Conservation (phyloP, 2,797 vertebrate genomes). For the Bovichtus diacanthus region DNA sequence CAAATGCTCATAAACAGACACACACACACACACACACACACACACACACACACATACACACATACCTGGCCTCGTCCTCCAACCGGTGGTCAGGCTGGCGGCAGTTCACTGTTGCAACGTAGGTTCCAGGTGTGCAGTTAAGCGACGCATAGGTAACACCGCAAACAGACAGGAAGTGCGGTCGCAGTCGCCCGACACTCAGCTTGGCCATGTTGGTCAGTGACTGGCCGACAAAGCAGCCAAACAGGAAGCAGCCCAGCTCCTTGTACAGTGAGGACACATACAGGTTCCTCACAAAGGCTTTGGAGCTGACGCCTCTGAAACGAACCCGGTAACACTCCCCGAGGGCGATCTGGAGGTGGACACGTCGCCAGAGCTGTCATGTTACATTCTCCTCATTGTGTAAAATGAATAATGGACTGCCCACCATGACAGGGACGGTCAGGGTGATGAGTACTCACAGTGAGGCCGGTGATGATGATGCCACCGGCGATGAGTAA, state of each 20-base stretch:
- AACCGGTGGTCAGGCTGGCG: conserved; percentile 42
- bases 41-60: conserved; percentile 19
- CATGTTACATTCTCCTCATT: background rate
- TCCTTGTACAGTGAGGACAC: conserved; percentile 80
- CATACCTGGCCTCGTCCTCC: conserved; percentile 79
- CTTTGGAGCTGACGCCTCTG: conserved; percentile 54
- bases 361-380: background rate
- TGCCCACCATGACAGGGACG: background rate
- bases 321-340: conserved; percentile 74
- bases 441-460: conserved; percentile 56
- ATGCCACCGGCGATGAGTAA: conserved; percentile 77
- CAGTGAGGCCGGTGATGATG: conserved; percentile 73
- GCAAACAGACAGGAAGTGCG: conserved; percentile 82
- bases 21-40: conserved; percentile 12
- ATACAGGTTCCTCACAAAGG: conserved; percentile 75
- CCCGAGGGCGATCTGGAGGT: conserved; percentile 74
- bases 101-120: conserved; percentile 74
- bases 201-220: conserved; percentile 83
- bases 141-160: conserved; percentile 70
- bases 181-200: conserved; percentile 78
- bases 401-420: background rate
- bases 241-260: conserved; percentile 81
- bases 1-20: background rate
- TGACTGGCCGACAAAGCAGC: conserved; percentile 76
- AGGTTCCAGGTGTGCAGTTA: conserved; percentile 74